Conservation (phyloP, 2,113 vertebrate species). For the Phylloscopus trochiloides region DNA sequence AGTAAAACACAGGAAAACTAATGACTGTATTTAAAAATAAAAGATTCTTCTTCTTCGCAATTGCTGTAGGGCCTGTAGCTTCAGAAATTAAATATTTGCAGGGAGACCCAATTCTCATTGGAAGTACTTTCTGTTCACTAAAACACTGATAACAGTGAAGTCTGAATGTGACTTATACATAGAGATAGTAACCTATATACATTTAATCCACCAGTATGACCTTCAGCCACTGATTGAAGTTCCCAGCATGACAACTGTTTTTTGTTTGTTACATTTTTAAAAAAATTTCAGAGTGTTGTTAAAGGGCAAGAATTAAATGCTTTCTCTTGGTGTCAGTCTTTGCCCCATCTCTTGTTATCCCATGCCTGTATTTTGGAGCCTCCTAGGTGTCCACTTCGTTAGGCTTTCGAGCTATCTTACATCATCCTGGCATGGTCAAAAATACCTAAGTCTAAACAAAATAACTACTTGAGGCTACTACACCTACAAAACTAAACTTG, state of each 20-base stretch:
- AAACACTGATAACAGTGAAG: background rate
- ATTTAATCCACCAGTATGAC: background rate
- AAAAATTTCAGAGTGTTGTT: background rate
- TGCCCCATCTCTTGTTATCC: background rate
- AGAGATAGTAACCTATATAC: background rate
- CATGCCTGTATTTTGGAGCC: background rate
- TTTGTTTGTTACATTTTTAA: background rate
- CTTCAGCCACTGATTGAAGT: background rate
- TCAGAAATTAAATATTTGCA: background rate
- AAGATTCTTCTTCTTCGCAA: background rate
- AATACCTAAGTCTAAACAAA: background rate
- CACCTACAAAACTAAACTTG: background rate
- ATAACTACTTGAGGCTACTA: background rate
- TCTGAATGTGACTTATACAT: background rate
- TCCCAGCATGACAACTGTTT: background rate
- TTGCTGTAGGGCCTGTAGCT: background rate
- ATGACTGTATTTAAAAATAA: background rate
- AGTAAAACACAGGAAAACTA: background rate
- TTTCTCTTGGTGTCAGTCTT: background rate
- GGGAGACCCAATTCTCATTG: background rate
- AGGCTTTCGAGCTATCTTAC: background rate
- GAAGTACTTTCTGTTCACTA: background rate
- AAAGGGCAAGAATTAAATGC: background rate
- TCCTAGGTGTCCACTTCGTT: background rate
- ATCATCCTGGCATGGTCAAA: background rate